Evolutionary conservation across 2,113 vertebrate species (phyloP), one percentile per base, ranked within the genome.

Genomic region (Vulpes vulpes): DNA sequence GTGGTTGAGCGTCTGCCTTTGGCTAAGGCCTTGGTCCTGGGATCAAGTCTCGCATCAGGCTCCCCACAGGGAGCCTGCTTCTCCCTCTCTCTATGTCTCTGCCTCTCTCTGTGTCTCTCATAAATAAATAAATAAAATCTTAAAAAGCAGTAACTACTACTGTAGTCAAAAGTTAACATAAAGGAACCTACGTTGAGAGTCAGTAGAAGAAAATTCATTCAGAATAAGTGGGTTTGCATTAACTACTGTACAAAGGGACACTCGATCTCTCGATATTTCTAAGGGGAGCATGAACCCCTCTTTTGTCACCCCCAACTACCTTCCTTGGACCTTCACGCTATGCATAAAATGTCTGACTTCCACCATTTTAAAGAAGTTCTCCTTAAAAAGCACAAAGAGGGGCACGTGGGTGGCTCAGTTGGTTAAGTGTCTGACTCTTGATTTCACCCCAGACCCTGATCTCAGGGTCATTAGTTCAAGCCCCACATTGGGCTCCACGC

Each of bases 181-280:
- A 62, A 95, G 96, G 83, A 10, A 89, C 17, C 79, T 43, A 74
- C 1, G 53, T 12, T 87, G 22, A 83, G 6, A 90, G 64, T 65
- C 2, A 32, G 35, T 79, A 83, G 88, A 95, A 73, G 73, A 92
- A 92, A 92, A 94, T 53, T 62, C 89, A 92, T 74, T 88, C 67
- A 35, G 19, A 92, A 49, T 76, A 86, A 92, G 83, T 67, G 51
- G 49, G 71, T 90, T 83, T 92, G 27, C 32, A 83, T n/a, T 53
- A 79, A 74, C 23, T 55, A 86, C 62, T 4, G 8, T 38, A 86
- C 5, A 32, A 80, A 89, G 25, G 30, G 27, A 95, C 89, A 82
- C 11, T 32, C 62, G 20, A 84, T 43, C 60, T 92, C 64, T 92
- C n/a, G 25, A 4, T 73, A 92, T 95, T 95, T 96, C 55, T 92